These are phyloP conservation scores for Gila orcuttii DNA, from an alignment of 2,113 vertebrate species.

Conservation along the genomic window DNA sequence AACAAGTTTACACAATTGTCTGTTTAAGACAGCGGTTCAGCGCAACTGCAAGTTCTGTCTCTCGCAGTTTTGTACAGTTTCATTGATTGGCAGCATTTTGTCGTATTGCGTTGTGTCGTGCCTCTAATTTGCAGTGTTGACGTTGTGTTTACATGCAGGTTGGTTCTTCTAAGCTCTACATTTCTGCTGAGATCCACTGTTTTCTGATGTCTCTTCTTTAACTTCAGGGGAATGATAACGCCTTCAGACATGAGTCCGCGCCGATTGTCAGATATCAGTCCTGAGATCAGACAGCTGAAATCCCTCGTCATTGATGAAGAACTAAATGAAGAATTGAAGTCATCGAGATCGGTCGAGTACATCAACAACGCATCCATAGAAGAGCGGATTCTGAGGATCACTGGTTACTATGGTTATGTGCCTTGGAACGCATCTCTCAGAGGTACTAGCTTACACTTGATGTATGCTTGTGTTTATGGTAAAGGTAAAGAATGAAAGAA, in stretches of 20 bases:
- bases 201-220: slow-evolving; percentile 45
- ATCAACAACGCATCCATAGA: slow-evolving; percentile 92
- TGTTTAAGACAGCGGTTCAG: background rate
- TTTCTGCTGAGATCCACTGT: slow-evolving; percentile 36
- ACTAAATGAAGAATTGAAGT: slow-evolving; percentile 93
- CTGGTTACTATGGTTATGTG: slow-evolving; percentile 95
- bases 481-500: background rate
- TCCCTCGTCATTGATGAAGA: slow-evolving; percentile 93
- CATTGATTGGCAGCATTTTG: slow-evolving; percentile 4
- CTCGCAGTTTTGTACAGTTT: background rate
- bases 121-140: background rate
- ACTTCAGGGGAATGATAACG: slow-evolving; percentile 87
- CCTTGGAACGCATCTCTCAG: slow-evolving; percentile 89
- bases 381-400: slow-evolving; percentile 89
- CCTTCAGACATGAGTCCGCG: slow-evolving; percentile 92
- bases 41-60: background rate
- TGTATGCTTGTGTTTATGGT: background rate
- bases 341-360: slow-evolving; percentile 91
- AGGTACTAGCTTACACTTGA: slow-evolving; percentile 72
- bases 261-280: slow-evolving; percentile 95
- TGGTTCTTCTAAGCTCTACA: background rate
- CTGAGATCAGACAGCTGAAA: slow-evolving; percentile 94
- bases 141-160: background rate
- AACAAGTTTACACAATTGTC: background rate
- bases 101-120: background rate